These are phyloP conservation scores for Caenorhabditis auriculariae DNA, from an alignment of 2,888 invertebrate species.

Conservation along the genomic window DNA sequence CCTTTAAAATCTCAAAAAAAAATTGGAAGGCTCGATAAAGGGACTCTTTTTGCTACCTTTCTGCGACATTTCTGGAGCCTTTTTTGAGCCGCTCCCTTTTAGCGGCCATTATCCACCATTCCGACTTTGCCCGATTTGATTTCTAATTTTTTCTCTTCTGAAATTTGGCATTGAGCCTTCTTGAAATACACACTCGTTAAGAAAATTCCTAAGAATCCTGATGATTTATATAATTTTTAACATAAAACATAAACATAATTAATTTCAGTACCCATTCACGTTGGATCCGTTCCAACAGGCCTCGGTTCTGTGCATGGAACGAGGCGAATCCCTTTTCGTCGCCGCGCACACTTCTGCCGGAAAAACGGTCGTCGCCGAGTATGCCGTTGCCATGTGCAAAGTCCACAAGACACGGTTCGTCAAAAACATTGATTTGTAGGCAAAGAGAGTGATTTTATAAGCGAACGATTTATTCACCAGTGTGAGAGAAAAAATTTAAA, in stretches of 20 bases:
- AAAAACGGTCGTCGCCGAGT: conserved; percentile 98
- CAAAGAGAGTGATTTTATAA: neutral
- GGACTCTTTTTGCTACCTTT: too few species aligned
- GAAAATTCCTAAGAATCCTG: neutral
- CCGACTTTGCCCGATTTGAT: too few species aligned
- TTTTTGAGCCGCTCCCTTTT: too few species aligned
- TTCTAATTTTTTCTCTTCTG: neutral
- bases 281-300: conserved; percentile 95
- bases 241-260: neutral
- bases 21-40: too few species aligned
- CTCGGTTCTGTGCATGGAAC: conserved; percentile 88
- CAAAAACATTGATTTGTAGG: too few species aligned
- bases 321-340: conserved; percentile 87
- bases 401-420: conserved; percentile 66
- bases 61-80: too few species aligned
- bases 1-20: too few species aligned
- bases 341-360: conserved; percentile 96
- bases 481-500: neutral
- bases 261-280: conserved; percentile 74
- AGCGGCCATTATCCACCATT: too few species aligned
- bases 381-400: conserved; percentile 92
- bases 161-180: too few species aligned
- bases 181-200: too few species aligned
- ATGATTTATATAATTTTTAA: neutral
- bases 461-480: neutral